Conservation (phyloP, 1,140 invertebrate genomes). For the Drosophila bocqueti region DNA sequence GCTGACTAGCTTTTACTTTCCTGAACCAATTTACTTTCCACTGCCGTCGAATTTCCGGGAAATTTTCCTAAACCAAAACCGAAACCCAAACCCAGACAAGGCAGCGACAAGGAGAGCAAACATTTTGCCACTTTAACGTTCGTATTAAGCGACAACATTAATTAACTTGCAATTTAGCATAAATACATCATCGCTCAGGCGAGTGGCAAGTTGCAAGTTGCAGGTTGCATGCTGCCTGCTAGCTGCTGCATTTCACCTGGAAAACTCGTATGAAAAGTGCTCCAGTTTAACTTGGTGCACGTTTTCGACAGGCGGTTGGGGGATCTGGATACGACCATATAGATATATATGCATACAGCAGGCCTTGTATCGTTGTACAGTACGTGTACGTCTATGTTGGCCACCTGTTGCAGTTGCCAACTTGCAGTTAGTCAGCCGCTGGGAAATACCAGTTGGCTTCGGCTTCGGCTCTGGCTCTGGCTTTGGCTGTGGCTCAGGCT, state of each 20-base stretch:
- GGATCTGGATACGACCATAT: slow-evolving; percentile 3
- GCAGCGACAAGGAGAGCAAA: slow-evolving; percentile 52
- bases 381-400: slow-evolving; percentile 46
- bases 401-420: slow-evolving; percentile 68
- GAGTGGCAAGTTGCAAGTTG: slow-evolving; percentile 23
- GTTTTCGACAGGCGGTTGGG: slow-evolving; percentile 61
- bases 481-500: slow-evolving; percentile 2
- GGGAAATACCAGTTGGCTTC: slow-evolving; percentile 75
- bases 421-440: slow-evolving; percentile 73
- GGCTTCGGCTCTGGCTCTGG: neutral
- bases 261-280: slow-evolving; percentile 80
- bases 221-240: slow-evolving; percentile 5
- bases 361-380: slow-evolving; percentile 40
- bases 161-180: slow-evolving; percentile 83
- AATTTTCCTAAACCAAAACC: slow-evolving; percentile 29
- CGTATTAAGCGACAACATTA: slow-evolving; percentile 71
- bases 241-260: slow-evolving; percentile 65
- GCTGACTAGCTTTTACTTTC: slow-evolving; percentile 7
- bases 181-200: slow-evolving; percentile 79
- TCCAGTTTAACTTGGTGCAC: slow-evolving; percentile 81
- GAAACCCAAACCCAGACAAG: neutral
- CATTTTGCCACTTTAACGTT: slow-evolving; percentile 78
- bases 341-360: slow-evolving; percentile 19
- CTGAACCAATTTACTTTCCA: neutral
- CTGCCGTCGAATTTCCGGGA: slow-evolving; percentile 55